These are phyloP conservation scores for Saturnia japonica DNA, from an alignment of 2,888 invertebrate species.

Conservation along the genomic window DNA sequence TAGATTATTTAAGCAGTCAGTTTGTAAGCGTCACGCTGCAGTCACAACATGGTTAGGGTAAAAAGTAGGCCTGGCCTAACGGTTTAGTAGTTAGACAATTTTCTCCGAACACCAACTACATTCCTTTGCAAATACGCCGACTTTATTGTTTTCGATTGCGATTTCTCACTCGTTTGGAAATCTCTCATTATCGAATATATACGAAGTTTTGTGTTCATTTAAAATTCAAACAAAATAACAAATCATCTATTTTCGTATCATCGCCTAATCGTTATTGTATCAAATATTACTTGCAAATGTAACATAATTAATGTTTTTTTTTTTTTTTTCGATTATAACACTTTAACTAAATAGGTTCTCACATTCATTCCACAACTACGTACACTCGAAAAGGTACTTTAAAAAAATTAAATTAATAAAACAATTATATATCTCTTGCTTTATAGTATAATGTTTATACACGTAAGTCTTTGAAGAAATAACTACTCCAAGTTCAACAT, in stretches of 20 bases:
- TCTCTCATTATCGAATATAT: constrained; percentile 20
- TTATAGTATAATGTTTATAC: background rate
- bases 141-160: constrained; percentile 52
- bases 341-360: too few relatives aligned
- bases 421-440: background rate
- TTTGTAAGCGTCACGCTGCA: constrained; percentile 48
- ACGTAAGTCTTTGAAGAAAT: background rate
- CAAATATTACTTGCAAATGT: background rate
- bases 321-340: too few relatives aligned
- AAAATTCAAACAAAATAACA: background rate
- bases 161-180: constrained; percentile 21
- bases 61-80: constrained; percentile 74
- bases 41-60: constrained; percentile 51
- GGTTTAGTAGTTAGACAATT: constrained; percentile 53
- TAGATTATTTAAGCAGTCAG: constrained; percentile 35
- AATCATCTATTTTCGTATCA: background rate
- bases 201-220: constrained; percentile 23
- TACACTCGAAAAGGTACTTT: too few relatives aligned
- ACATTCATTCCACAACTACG: too few relatives aligned
- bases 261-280: background rate
- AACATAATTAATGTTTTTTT: too few relatives aligned
- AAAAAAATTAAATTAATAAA: too few relatives aligned
- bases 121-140: constrained; percentile 51
- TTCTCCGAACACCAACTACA: constrained; percentile 53
- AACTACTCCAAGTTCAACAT: background rate